Evolutionary conservation across 2,888 invertebrate genomes (phyloP).

Genomic region (Leptopilina drosophilae): DNA sequence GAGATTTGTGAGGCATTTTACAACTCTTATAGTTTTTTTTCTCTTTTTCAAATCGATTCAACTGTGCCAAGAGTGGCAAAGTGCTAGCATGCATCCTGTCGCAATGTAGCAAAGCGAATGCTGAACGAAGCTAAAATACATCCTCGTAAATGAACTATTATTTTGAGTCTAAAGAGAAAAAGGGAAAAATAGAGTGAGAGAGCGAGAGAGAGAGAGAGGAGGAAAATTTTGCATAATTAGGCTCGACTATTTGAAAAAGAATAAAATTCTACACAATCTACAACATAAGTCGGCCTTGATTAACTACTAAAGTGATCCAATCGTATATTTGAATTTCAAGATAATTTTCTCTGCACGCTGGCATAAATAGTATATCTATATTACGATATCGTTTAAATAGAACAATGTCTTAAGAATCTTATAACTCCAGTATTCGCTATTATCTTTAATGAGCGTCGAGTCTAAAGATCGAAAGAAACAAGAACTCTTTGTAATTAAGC

Average conservation of each 20-base stretch:
- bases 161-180: slow-evolving; percentile 17
- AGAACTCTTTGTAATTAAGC: slow-evolving; percentile 35
- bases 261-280: slow-evolving; percentile 35
- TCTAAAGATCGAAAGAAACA: slow-evolving; percentile 32
- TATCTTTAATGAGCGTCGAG: slow-evolving; percentile 35
- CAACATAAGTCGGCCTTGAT: slow-evolving; percentile 55
- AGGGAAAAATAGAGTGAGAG: too few species aligned
- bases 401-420: slow-evolving; percentile 26
- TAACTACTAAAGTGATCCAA: slow-evolving; percentile 49
- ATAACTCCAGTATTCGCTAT: slow-evolving; percentile 29
- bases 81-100: slow-evolving; percentile 30
- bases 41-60: slow-evolving; percentile 18
- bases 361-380: background rate
- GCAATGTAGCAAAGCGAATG: background rate
- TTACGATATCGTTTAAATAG: slow-evolving; percentile 7
- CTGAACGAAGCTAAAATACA: slow-evolving; percentile 46
- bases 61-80: background rate
- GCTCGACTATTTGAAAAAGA: slow-evolving; percentile 50
- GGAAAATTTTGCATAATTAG: slow-evolving; percentile 52
- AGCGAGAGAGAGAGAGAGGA: background rate
- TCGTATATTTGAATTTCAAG: slow-evolving; percentile 36
- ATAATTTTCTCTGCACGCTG: background rate
- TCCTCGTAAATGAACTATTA: slow-evolving; percentile 60
- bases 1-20: slow-evolving; percentile 14
- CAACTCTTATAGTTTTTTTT: too few species aligned